Conservation (phyloP, 2,113 vertebrate genomes). For the Arothron firmamentum region DNA sequence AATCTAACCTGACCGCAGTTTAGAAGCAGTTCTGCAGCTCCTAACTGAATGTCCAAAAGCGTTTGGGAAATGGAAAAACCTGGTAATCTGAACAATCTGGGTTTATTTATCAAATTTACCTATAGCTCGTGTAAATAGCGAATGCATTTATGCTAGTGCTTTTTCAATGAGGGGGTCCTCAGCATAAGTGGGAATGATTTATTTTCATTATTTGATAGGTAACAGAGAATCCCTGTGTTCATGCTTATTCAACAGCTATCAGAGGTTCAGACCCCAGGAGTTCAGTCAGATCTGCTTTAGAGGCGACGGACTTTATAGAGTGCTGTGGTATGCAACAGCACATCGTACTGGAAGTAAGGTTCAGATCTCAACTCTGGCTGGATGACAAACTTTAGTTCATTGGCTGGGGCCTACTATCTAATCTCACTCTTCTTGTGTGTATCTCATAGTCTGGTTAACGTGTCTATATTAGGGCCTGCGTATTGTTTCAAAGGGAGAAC, state of each 20-base stretch:
- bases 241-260: too few relatives aligned
- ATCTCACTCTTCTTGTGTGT: neutral
- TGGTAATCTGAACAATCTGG: neutral
- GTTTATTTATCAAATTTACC: neutral
- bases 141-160: too few relatives aligned
- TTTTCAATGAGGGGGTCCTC: neutral
- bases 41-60: neutral
- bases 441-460: neutral
- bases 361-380: neutral
- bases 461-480: neutral
- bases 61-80: neutral
- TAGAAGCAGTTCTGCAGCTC: neutral
- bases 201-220: neutral
- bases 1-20: neutral
- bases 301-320: too few relatives aligned
- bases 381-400: neutral
- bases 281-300: too few relatives aligned
- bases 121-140: neutral
- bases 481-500: neutral
- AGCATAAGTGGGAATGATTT: neutral
- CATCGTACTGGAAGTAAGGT: too few relatives aligned
- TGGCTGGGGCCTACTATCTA: neutral
- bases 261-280: too few relatives aligned
- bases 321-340: too few relatives aligned
- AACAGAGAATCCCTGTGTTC: too few relatives aligned